A percentile compares a stretch with the other conserved stretches of the same genome.
phyloP scores from a whole-genome alignment of 2,888 invertebrate genomes.

The Lamproptera curius region DNA sequence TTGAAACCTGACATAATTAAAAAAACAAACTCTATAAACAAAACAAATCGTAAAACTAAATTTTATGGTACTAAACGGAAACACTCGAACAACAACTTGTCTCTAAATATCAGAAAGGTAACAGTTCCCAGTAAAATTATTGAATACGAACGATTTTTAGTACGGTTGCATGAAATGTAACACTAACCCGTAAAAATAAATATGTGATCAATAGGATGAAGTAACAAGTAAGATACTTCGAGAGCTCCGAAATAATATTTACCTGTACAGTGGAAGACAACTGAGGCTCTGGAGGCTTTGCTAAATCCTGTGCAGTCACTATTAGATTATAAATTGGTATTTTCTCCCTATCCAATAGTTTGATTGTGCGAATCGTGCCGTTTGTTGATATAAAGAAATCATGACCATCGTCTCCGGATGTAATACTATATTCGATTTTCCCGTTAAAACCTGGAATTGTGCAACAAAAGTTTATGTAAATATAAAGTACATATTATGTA shows the following conservation, averaged over 20 bases:
- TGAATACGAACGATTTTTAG: slow-evolving; percentile 32
- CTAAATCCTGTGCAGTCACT: slow-evolving; percentile 91
- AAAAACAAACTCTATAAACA: too few relatives aligned
- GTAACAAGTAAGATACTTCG: slow-evolving; percentile 7
- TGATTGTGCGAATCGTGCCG: slow-evolving; percentile 89
- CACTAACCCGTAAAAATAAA: slow-evolving; percentile 47
- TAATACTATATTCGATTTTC: slow-evolving; percentile 87
- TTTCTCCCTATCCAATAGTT: slow-evolving; percentile 89
- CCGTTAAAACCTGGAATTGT: slow-evolving; percentile 88
- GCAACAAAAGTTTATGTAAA: neutral
- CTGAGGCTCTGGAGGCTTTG: slow-evolving; percentile 83
- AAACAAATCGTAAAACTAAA: too few relatives aligned
- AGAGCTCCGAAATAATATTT: slow-evolving; percentile 16
- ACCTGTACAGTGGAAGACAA: slow-evolving; percentile 94
- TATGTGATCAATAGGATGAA: slow-evolving; percentile 23
- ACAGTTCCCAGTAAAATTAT: slow-evolving; percentile 24
- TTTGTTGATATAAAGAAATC: slow-evolving; percentile 90
- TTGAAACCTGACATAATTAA: too few relatives aligned
- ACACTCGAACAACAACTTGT: too few relatives aligned
- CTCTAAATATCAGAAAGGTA: too few relatives aligned
- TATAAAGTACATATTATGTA: too few relatives aligned
- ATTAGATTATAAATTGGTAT: slow-evolving; percentile 89
- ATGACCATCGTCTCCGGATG: slow-evolving; percentile 87
- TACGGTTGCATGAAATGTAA: slow-evolving; percentile 44
- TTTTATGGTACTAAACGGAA: too few relatives aligned